Evolutionary conservation across 2,113 vertebrate species (phyloP).

Genomic region (Struthidea cinerea): DNA sequence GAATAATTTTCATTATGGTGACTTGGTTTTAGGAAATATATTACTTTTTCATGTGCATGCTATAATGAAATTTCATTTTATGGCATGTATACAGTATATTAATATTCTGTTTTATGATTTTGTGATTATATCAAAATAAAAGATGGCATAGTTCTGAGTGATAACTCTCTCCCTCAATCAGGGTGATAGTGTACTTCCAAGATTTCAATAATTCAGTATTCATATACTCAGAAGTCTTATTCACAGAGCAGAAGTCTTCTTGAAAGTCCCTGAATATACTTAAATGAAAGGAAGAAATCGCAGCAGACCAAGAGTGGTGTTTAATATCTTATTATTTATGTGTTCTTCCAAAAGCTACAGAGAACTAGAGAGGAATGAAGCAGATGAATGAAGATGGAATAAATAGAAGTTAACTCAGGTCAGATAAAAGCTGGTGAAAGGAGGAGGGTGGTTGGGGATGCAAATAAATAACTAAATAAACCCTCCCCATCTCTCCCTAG

Average conservation of each 20-base stretch:
- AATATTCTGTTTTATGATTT: constrained; percentile 16
- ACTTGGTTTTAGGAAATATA: background rate
- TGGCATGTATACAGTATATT: background rate
- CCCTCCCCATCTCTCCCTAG: background rate
- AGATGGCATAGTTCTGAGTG: background rate
- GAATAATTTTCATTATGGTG: background rate
- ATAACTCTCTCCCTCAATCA: background rate
- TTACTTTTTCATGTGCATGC: background rate
- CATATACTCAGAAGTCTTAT: background rate
- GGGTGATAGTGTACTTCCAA: background rate
- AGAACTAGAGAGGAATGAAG: background rate
- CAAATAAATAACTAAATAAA: background rate
- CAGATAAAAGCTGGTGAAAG: background rate
- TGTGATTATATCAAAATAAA: background rate
- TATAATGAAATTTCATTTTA: background rate
- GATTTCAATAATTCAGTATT: constrained; percentile 18
- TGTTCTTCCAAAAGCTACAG: background rate
- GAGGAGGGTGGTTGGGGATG: background rate
- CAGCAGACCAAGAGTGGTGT: background rate
- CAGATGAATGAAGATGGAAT: background rate
- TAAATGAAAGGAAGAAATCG: background rate
- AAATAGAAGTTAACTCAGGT: background rate
- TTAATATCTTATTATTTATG: constrained; percentile 8
- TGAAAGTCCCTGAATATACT: background rate
- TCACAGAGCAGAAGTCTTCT: background rate